A percentile compares a stretch with the other conserved stretches of the same genome.
Conservation (phyloP, 2,797 vertebrate genomes). For the Enteromius paludinosus region DNA sequence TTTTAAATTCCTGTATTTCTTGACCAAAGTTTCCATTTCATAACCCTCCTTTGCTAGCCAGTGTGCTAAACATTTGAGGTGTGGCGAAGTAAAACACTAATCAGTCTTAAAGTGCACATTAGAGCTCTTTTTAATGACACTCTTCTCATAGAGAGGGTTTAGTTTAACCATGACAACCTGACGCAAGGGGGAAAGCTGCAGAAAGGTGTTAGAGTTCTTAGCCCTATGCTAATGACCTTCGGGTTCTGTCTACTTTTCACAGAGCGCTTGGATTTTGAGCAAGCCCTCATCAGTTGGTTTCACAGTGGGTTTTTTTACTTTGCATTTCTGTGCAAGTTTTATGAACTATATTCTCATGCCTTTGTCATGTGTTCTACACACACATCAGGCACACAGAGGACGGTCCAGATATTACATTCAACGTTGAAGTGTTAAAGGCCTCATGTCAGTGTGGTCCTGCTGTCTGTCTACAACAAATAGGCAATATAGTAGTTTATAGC, state of each 20-base stretch:
- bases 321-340: conserved; percentile 18
- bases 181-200: conserved; percentile 54
- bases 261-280: conserved; percentile 62
- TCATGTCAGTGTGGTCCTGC: conserved; percentile 8
- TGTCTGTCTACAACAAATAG: neutral
- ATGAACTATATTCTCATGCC: neutral
- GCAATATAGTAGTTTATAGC: neutral
- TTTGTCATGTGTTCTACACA: conserved; percentile 6
- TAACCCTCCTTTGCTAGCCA: neutral
- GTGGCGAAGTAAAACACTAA: conserved; percentile 9
- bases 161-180: conserved; percentile 40
- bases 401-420: conserved; percentile 4
- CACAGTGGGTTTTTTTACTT: neutral
- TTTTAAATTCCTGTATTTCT: neutral
- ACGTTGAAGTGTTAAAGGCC: conserved; percentile 8
- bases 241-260: conserved; percentile 76
- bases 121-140: neutral
- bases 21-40: neutral
- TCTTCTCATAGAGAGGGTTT: conserved; percentile 20
- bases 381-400: conserved; percentile 7
- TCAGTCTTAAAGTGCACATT: conserved; percentile 2
- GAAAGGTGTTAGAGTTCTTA: conserved; percentile 65
- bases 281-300: conserved; percentile 38
- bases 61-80: neutral
- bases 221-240: conserved; percentile 70